Percentiles rank a stretch among this genome's conserved stretches.
Conservation (phyloP, 2,888 invertebrate species). For the Germaria angustata region DNA sequence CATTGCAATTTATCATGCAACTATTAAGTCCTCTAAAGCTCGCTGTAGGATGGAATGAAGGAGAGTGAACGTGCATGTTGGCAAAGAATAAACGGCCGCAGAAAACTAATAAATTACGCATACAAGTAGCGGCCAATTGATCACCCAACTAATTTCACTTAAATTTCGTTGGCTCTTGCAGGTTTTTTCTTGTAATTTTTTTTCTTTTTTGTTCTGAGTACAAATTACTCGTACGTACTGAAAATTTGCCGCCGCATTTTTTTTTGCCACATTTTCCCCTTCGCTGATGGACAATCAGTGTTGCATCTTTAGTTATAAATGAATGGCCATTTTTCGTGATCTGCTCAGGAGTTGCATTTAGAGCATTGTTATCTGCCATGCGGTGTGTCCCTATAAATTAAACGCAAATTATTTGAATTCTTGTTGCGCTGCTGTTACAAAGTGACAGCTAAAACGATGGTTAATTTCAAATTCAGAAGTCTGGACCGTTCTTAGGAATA, state of each 20-base stretch:
- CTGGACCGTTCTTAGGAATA: slow-evolving; percentile 43
- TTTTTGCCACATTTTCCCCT: slow-evolving; percentile 40
- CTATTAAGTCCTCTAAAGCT: slow-evolving; percentile 39
- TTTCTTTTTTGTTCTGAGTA: not conserved
- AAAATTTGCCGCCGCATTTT: slow-evolving; percentile 47
- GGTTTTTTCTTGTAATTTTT: not conserved
- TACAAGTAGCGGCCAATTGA: slow-evolving; percentile 65
- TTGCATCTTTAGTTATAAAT: slow-evolving; percentile 58
- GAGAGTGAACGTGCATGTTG: slow-evolving; percentile 14
- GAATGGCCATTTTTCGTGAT: slow-evolving; percentile 52
- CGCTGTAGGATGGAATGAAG: not conserved
- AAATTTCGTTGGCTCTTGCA: slow-evolving; percentile 40
- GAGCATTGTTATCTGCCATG: slow-evolving; percentile 41
- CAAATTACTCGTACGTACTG: slow-evolving; percentile 50
- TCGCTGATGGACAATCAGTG: slow-evolving; percentile 60
- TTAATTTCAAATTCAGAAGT: slow-evolving; percentile 56
- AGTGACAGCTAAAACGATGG: slow-evolving; percentile 60
- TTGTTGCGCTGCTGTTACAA: slow-evolving; percentile 51
- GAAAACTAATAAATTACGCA: slow-evolving; percentile 65
- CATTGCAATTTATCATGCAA: slow-evolving; percentile 49
- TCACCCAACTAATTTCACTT: slow-evolving; percentile 66
- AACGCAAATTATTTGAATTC: slow-evolving; percentile 78
- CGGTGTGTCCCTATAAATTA: slow-evolving; percentile 73
- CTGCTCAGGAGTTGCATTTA: not conserved
- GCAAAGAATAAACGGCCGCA: slow-evolving; percentile 16